Evolutionary conservation across 2,888 invertebrate species (phyloP).

Genomic region (Eupithecia abbreviata): DNA sequence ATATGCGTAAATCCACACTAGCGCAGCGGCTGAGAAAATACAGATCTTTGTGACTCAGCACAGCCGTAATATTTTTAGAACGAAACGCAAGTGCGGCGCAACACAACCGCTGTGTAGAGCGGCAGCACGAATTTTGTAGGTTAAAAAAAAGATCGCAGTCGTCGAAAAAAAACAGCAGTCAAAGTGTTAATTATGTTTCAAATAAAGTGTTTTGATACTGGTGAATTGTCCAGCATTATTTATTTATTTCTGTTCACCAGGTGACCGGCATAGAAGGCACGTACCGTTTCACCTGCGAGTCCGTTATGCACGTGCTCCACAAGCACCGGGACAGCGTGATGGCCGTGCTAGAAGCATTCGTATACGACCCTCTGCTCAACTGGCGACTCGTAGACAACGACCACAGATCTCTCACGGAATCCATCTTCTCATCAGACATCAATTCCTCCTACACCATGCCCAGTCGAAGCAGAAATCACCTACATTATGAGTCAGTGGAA

Average conservation of each 20-base stretch:
- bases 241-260: slow-evolving; percentile 43
- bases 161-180: no score
- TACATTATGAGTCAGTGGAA: slow-evolving; percentile 74
- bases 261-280: slow-evolving; percentile 99
- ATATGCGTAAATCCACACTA: no score
- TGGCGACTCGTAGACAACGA: slow-evolving; percentile 90
- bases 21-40: no score
- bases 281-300: slow-evolving; percentile 97
- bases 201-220: no score
- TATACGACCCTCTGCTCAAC: slow-evolving; percentile 98
- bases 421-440: slow-evolving; percentile 74
- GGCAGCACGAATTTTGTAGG: no score
- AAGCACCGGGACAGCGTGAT: slow-evolving; percentile 98
- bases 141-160: no score
- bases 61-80: no score
- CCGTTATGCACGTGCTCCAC: slow-evolving; percentile 96
- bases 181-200: no score
- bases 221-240: neutral
- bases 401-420: slow-evolving; percentile 70
- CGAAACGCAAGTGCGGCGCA: no score
- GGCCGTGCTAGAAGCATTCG: slow-evolving; percentile 99
- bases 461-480: slow-evolving; percentile 68
- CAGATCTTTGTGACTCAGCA: no score
- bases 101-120: no score
- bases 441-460: slow-evolving; percentile 73